A percentile compares a stretch with the other conserved stretches of the same genome.
Conservation (phyloP, 1,140 invertebrate genomes). For the Thalassaphorura encarpata region DNA sequence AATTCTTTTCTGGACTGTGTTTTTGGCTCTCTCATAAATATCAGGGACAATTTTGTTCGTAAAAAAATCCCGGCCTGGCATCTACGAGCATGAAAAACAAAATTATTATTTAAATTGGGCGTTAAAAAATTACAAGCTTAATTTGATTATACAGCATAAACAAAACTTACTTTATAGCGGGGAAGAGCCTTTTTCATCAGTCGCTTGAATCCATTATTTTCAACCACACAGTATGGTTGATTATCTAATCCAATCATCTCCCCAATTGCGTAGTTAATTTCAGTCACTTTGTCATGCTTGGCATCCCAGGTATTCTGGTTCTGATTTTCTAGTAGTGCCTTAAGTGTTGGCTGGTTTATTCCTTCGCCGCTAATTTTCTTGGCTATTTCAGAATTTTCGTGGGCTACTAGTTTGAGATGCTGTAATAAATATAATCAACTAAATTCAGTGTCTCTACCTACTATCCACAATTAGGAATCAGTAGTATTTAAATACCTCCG, state of each 20-base stretch:
- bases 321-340: background rate
- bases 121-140: too few species aligned
- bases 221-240: background rate
- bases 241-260: constrained; percentile 4
- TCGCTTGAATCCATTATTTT: background rate
- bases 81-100: too few species aligned
- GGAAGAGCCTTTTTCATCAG: background rate
- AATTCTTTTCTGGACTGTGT: background rate
- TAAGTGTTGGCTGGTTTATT: background rate
- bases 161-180: background rate
- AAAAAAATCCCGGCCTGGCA: background rate
- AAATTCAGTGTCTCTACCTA: too few species aligned
- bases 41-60: background rate
- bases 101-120: too few species aligned
- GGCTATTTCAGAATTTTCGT: too few species aligned
- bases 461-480: too few species aligned
- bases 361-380: too few species aligned
- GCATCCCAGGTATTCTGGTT: background rate
- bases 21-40: background rate
- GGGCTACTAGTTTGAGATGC: too few species aligned
- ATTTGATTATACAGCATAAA: too few species aligned
- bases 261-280: constrained; percentile 4
- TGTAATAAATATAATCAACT: too few species aligned
- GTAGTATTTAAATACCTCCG: too few species aligned
- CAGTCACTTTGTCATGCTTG: background rate